Conservation (phyloP, 1,140 invertebrate genomes). For the Drosophila dunni region DNA sequence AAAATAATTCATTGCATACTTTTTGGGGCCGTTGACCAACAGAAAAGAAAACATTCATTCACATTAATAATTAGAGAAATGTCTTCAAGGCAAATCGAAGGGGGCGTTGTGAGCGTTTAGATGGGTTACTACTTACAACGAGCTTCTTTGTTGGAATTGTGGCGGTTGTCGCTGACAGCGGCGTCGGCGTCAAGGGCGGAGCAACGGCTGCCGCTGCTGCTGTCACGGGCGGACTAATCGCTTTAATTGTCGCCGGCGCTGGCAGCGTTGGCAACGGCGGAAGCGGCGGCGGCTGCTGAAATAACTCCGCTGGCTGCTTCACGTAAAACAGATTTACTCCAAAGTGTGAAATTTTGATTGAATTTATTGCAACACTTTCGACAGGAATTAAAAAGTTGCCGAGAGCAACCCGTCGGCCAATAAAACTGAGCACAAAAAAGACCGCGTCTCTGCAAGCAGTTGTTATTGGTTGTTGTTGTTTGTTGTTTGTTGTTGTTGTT, state of each 20-base stretch:
- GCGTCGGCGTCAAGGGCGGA: slow-evolving; percentile 70
- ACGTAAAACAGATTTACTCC: slow-evolving; percentile 85
- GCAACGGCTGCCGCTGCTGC: slow-evolving; percentile 63
- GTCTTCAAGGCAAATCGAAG: background rate
- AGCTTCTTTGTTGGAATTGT: slow-evolving; percentile 84
- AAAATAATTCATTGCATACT: slow-evolving; percentile 79
- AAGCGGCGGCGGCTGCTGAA: slow-evolving; percentile 83
- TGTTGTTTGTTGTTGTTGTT: slow-evolving; percentile 13
- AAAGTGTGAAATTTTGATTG: slow-evolving; percentile 85
- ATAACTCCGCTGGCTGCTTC: slow-evolving; percentile 85
- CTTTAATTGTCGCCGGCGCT: slow-evolving; percentile 83
- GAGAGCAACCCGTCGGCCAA: slow-evolving; percentile 51
- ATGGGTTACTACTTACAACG: slow-evolving; percentile 75
- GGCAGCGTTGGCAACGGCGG: slow-evolving; percentile 69
- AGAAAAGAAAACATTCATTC: slow-evolving; percentile 59
- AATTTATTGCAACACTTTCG: slow-evolving; percentile 82
- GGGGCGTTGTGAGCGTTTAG: background rate
- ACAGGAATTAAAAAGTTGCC: slow-evolving; percentile 67
- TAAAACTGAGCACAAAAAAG: slow-evolving; percentile 18
- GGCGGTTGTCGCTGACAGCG: slow-evolving; percentile 79
- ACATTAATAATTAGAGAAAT: slow-evolving; percentile 76
- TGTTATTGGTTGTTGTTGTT: slow-evolving; percentile 14
- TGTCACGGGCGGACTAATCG: slow-evolving; percentile 81
- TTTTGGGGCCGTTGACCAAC: slow-evolving; percentile 7
- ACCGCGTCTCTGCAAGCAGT: slow-evolving; percentile 13